Conservation (phyloP, 2,888 invertebrate genomes). For the Colletes collaris region DNA sequence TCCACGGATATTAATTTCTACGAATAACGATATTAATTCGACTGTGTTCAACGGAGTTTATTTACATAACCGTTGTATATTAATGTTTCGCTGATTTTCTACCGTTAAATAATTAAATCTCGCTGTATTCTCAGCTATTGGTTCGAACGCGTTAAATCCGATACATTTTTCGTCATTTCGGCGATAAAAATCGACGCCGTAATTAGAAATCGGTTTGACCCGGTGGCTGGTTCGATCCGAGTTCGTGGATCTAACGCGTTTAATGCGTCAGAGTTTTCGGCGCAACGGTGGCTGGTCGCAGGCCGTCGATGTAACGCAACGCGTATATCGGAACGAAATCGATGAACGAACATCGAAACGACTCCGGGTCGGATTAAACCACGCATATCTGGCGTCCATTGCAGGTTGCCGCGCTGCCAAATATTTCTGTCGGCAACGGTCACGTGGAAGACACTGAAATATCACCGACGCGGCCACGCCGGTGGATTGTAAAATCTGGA, state of each 20-base stretch:
- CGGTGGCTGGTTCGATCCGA: neutral
- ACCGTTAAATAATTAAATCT: neutral
- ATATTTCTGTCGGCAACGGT: constrained; percentile 61
- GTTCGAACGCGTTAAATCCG: neutral
- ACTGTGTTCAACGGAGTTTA: neutral
- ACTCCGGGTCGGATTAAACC: constrained; percentile 56
- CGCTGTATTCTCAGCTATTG: neutral
- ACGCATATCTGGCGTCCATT: constrained; percentile 63
- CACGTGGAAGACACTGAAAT: constrained; percentile 64
- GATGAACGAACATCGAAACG: constrained; percentile 52
- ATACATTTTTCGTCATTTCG: neutral
- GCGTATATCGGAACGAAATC: constrained; percentile 41
- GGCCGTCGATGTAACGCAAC: constrained; percentile 33
- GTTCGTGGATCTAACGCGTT: constrained; percentile 22
- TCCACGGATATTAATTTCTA: too few relatives aligned
- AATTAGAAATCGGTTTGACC: constrained; percentile 1
- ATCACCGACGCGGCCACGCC: constrained; percentile 45
- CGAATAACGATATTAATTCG: too few relatives aligned
- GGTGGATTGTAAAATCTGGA: constrained; percentile 54
- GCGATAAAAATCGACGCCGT: neutral
- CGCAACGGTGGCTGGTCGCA: neutral
- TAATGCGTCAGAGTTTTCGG: constrained; percentile 25
- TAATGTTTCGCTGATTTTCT: neutral
- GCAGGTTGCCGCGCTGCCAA: constrained; percentile 43
- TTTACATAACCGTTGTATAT: neutral